A percentile compares a stretch with the other conserved stretches of the same genome.
Evolutionary conservation across 2,113 vertebrate species (phyloP).

Genomic region (Vombatus ursinus): DNA sequence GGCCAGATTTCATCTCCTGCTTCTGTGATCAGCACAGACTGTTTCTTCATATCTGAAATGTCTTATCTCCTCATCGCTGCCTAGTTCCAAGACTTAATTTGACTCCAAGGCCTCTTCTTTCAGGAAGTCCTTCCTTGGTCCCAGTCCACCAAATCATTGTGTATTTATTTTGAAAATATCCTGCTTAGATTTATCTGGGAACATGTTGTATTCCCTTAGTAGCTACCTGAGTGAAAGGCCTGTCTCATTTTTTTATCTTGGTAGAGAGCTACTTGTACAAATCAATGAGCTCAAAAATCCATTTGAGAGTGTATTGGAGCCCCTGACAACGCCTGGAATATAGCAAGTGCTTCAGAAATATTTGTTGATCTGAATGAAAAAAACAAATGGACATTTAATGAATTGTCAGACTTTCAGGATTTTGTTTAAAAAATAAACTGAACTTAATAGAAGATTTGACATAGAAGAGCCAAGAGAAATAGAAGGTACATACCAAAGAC

Average conservation of each 20-base stretch:
- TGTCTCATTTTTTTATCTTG: not conserved
- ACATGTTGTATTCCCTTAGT: not conserved
- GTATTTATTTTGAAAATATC: not conserved
- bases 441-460: too few relatives aligned
- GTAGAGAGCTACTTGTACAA: not conserved
- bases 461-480: too few relatives aligned
- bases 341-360: not conserved
- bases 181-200: not conserved
- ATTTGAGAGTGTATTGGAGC: not conserved
- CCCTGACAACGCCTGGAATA: not conserved
- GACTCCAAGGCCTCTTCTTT: not conserved
- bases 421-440: too few relatives aligned
- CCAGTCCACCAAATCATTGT: not conserved
- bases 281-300: not conserved
- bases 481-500: too few relatives aligned
- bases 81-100: not conserved
- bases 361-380: too few relatives aligned
- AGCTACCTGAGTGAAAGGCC: not conserved
- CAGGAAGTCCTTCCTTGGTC: not conserved
- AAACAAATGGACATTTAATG: too few relatives aligned
- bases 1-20: not conserved
- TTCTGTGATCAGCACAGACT: not conserved
- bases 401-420: too few relatives aligned
- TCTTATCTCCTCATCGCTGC: not conserved
- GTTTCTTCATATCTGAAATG: not conserved